phyloP scores from a whole-genome alignment of 1,140 invertebrate genomes.

The Magallana ariakensis region DNA sequence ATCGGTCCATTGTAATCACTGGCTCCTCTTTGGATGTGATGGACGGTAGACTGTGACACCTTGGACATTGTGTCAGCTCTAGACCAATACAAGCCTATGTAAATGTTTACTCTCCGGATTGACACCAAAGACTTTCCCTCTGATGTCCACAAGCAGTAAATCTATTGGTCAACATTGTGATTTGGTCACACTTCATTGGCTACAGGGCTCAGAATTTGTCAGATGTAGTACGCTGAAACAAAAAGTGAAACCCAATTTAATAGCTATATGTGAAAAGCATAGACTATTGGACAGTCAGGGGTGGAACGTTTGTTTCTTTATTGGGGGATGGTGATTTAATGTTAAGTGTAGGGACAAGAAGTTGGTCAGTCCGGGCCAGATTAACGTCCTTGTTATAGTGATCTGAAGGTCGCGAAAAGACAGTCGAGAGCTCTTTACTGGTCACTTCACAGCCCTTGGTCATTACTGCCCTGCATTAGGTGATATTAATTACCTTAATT shows the following conservation, averaged over 20 bases:
- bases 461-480: neutral
- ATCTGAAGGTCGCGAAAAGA: neutral
- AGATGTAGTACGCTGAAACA: neutral
- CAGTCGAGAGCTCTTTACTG: neutral
- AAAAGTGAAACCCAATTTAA: too few species aligned
- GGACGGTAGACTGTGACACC: neutral
- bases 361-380: too few species aligned
- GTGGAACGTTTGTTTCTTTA: too few species aligned
- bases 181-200: neutral
- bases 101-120: neutral
- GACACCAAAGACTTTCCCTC: neutral
- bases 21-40: neutral
- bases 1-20: neutral
- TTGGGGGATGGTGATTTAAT: too few species aligned
- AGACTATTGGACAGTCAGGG: too few species aligned
- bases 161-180: neutral
- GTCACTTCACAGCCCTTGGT: neutral
- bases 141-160: neutral
- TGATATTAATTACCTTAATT: slow-evolving; percentile 11
- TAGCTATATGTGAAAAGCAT: too few species aligned
- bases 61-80: neutral
- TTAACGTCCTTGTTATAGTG: neutral
- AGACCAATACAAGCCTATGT: neutral
- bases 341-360: too few species aligned
- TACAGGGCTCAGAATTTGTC: neutral